Base-by-base conservation (phyloP, 2,888 invertebrate genomes). In the Ichneumoninae sp. region DNA sequence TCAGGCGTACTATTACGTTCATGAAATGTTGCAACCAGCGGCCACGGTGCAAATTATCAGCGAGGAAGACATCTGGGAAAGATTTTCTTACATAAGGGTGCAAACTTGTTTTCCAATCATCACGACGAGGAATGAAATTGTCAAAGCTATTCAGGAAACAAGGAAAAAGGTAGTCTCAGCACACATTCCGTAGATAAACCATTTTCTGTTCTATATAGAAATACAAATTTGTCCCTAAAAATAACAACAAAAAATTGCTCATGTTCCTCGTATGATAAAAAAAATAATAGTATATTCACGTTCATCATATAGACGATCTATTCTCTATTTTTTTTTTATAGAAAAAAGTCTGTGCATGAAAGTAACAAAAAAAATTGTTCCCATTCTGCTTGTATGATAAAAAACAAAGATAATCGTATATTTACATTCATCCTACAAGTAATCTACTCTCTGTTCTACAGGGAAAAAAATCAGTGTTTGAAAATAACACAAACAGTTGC, bases 51-150 rank as follows among this genome's bases (percentile, higher is more conserved):
- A 96, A 90, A 94, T 96, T 4, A 94, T 97, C 84, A 94, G 94
- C 54, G 95, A 95, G 72, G 94, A 95, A 66, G 96, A 96, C 57
- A 93, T 97, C 72, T 96, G 95, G 94, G 95, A 95, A 86, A 95
- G 97, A 89, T 97, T 97, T 93, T 94, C 96, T 30, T 96, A 97
- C 92, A 95, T 97, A 13, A 94, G 96, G 68, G 93, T 97, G 16
- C 95, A 95, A 90, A 96, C 96, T 57, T 95, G 95, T 71, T 91
- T 97, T 80, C 96, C 96, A 19, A 91, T 97, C 22, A 94, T 95
- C 80, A 96, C 96, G 88, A 96, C 96, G 89, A 95, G 95, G 47
- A 94, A 94, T 36, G 94, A 94, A 75, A 90, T 95, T 65, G 94
- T 95, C 4, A 93, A 94, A 71, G 90, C 94, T 7, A 95, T 97